Base-by-base conservation (phyloP, 2,113 vertebrate genomes). In the Clupea harengus region DNA sequence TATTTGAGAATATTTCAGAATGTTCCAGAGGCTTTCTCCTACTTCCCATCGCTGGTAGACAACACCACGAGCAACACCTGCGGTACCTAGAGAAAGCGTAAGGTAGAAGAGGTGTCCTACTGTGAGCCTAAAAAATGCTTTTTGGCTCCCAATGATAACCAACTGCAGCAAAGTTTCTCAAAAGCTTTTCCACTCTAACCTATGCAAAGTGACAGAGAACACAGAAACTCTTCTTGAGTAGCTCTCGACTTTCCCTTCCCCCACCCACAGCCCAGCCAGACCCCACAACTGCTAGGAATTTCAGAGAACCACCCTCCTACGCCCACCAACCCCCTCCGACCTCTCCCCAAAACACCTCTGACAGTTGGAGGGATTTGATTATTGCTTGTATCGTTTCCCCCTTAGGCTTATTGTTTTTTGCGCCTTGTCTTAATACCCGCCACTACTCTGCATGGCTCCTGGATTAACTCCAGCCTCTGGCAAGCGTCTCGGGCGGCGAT, bases 31-130 rank as follows among this genome's bases (percentile, higher is more conserved):
- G 60, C 50, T 22, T 52, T 88, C 39, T 64, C 4, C 28, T 83
- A 28, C 54, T 44, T 47, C 49, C 15, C 44, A 46, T 28, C 15
- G 18, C 47, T 32, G 80, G 81, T n/a, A 60, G 87, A 88, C 87
- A 89, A 83, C 54, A 11, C 85, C 80, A 80, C 86, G 89, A 84
- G 83, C 82, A 87, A 83, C 86, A 45, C 81, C 39, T 82, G 47
- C 39, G 44, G 72, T 78, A 17, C 32, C 72, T 39, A 1, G 32
- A 78, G 72, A 72, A 10, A 45, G 60, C 22, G 28, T n/a, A 22
- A 87, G 50, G 82, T 45, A 78, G 28, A 81, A 82, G n/a, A 46
- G 44, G 44, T 83, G 22, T 72, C 81, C 86, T 44, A n/a, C 10
- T 45, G 81, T 44, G 81, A 46, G 32, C 67, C 80, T 18, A 15